A percentile compares a stretch with the other conserved stretches of the same genome.
phyloP scores from a whole-genome alignment of 92 coral and sea anemone genomes.

The Siderastrea siderea region DNA sequence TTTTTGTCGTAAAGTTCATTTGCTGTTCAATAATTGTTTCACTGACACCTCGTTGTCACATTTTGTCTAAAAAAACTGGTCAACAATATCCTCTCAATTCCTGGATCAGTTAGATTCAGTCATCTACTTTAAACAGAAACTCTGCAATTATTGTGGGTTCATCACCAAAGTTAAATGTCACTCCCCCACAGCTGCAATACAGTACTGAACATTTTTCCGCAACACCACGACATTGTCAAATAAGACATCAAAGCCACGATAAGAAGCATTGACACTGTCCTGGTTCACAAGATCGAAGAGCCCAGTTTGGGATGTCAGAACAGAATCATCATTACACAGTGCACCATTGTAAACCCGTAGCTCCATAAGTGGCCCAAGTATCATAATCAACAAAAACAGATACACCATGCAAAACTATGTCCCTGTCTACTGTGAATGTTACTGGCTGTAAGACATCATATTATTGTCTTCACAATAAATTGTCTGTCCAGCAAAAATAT shows the following conservation, averaged over 20 bases:
- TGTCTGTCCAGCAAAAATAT: neutral
- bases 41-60: no score
- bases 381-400: neutral
- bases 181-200: neutral
- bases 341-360: neutral
- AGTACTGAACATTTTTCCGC: neutral
- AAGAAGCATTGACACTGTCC: neutral
- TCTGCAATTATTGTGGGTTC: neutral
- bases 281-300: no score
- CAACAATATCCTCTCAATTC: no score
- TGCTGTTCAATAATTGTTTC: no score
- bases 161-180: neutral
- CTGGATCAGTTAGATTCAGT: no score
- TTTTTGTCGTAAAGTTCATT: no score
- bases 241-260: conserved; percentile 5
- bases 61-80: no score
- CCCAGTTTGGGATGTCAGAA: neutral
- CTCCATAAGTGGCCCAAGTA: neutral
- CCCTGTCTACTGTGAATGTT: neutral
- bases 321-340: no score
- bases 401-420: conserved; percentile 15
- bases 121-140: neutral
- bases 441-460: neutral
- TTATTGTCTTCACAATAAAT: neutral
- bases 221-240: neutral